Percentiles rank a stretch among this genome's conserved stretches.
phyloP scores from a whole-genome alignment of 2,888 invertebrate species.

The Caenorhabditis afra region DNA sequence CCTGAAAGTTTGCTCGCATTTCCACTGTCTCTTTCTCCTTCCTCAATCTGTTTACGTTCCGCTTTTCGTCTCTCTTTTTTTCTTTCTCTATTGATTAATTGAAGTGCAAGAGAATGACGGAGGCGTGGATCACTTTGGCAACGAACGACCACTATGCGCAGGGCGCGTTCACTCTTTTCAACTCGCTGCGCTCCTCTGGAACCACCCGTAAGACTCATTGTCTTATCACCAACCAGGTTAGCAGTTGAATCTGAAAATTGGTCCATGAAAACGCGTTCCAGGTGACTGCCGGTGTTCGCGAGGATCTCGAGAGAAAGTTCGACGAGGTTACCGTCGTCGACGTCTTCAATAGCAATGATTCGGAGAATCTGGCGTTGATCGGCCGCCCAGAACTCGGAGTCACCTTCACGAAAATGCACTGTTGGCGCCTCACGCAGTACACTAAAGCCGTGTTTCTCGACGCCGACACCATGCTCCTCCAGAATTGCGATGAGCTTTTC shows the following conservation, averaged over 20 bases:
- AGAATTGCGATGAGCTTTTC: constrained; percentile 97
- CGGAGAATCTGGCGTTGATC: constrained; percentile 90
- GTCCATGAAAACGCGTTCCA: constrained; percentile 12
- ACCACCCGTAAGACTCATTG: constrained; percentile 90
- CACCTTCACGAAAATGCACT: constrained; percentile 98
- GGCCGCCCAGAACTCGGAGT: constrained; percentile 95
- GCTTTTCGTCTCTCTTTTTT: neutral
- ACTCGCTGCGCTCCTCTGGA: constrained; percentile 89
- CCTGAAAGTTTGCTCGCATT: neutral
- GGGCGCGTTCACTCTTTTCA: constrained; percentile 94
- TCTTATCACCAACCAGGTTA: constrained; percentile 91
- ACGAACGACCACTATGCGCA: constrained; percentile 96
- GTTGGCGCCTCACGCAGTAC: constrained; percentile 96
- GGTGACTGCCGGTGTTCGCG: constrained; percentile 83
- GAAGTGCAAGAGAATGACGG: constrained; percentile 50
- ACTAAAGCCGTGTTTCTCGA: constrained; percentile 98
- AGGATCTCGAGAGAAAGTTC: constrained; percentile 88
- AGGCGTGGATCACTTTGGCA: constrained; percentile 97
- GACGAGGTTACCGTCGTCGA: constrained; percentile 92
- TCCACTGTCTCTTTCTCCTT: neutral
- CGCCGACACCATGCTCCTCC: constrained; percentile 96
- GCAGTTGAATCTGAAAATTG: neutral
- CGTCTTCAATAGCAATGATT: constrained; percentile 93
- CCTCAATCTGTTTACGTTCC: constrained; percentile 4
- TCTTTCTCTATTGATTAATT: neutral